phyloP scores from a whole-genome alignment of 1,140 invertebrate genomes.

The Diabrotica virgifera region DNA sequence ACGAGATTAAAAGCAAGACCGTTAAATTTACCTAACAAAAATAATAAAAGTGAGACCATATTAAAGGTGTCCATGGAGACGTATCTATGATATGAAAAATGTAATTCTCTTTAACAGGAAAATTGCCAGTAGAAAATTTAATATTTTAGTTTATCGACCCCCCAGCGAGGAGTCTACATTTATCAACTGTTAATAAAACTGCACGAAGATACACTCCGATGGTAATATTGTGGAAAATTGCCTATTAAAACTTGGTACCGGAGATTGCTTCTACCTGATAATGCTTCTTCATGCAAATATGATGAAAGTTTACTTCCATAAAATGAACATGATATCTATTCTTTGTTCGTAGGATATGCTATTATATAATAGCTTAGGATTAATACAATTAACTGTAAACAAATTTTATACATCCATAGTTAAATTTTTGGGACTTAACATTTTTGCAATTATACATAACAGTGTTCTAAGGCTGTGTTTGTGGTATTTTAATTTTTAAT shows the following conservation, averaged over 20 bases:
- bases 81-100: background rate
- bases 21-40: too few species aligned
- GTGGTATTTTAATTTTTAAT: too few species aligned
- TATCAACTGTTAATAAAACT: conserved; percentile 1
- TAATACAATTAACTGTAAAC: too few species aligned
- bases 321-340: background rate
- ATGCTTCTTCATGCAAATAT: conserved; percentile 3
- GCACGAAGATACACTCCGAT: background rate
- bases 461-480: too few species aligned
- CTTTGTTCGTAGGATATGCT: too few species aligned
- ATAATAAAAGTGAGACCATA: too few species aligned
- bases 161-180: background rate
- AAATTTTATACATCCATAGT: too few species aligned
- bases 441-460: too few species aligned
- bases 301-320: conserved; percentile 1
- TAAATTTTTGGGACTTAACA: too few species aligned
- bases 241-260: background rate
- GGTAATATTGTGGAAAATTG: conserved; percentile 2
- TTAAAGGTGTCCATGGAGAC: background rate
- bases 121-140: background rate
- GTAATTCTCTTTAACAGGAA: background rate
- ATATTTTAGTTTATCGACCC: background rate
- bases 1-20: too few species aligned
- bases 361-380: too few species aligned
- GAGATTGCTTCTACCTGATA: background rate